Evolutionary conservation across 2,113 vertebrate species (phyloP).

Genomic region (Rostratula benghalensis): DNA sequence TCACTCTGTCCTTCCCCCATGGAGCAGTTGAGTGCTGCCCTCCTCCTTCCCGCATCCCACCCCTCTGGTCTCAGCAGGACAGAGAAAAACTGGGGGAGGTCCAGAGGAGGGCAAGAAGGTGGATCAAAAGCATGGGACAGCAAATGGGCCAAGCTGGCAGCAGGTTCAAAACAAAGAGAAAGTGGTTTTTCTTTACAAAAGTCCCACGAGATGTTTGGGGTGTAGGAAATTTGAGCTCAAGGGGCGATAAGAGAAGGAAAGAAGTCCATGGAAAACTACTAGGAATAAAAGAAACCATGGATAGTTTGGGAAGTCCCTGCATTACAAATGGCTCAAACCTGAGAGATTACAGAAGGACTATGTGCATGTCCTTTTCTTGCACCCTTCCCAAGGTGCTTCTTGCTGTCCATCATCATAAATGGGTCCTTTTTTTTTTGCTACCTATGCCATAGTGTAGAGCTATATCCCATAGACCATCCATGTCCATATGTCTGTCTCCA

Average conservation of each 20-base stretch:
- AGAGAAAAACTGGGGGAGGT: neutral
- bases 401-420: neutral
- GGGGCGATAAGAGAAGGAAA: neutral
- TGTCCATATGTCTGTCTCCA: neutral
- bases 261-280: neutral
- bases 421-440: neutral
- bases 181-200: neutral
- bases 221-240: neutral
- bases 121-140: neutral
- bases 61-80: fast-evolving
- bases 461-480: neutral
- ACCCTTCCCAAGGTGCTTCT: neutral
- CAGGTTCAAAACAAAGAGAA: neutral
- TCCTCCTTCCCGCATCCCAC: neutral
- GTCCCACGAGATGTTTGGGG: neutral
- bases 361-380: neutral
- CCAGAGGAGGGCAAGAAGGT: neutral
- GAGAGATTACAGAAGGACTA: neutral
- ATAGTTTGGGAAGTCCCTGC: neutral
- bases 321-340: neutral
- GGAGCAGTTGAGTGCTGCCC: neutral
- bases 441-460: neutral
- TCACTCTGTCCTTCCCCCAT: neutral
- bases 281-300: neutral
- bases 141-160: fast-evolving